Base-by-base conservation (phyloP, 1,140 invertebrate species). In the Anoplophora glabripennis region DNA sequence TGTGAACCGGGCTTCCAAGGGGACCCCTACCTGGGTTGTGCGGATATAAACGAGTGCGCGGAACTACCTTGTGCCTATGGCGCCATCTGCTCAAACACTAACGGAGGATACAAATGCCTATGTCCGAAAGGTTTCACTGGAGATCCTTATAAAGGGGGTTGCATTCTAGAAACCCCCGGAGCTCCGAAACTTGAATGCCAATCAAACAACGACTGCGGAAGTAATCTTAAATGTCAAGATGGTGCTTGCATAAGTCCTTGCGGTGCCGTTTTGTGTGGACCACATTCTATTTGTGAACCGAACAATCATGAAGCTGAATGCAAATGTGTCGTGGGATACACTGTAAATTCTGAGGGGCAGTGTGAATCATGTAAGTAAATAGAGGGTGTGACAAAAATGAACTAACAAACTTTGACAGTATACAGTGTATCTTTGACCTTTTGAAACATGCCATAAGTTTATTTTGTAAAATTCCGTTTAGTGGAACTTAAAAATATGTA, bases 251-350 rank as follows among this genome's bases (percentile, higher is more conserved):
- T 88, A 4, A 93, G 92, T 75, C 92, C 92, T 4, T 96, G 93
- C 64, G 80, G 81, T 17, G 82, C 80, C 41, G 77, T 93, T 38
- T 82, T 86, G 7, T 96, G 93, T 72, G 91, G 92, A 17, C 77
- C 84, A 0, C 91, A 94, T 77, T 89, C 92, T 4, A 88, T 88
- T 67, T 96, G 93, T 74, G 89, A 92, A 77, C 85, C 91, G 0
- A 88, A 93, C 60, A 88, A 92, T 65, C 92, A 96, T 73, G 89
- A 88, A 0, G 89, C 90, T 3, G 91, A 89, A 86, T 96, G 93
- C 73, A 82, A 89, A 59, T 96, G 93, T 72, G 81, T 85, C 45
- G 84, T 90, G 36, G 93, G 93, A 17, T 95, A 85, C 71, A 83
- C 81, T 1, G 87, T 92, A 76, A 86, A 84, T 46, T 79, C 82